These are phyloP conservation scores for Babylonia areolata DNA, from an alignment of 1,140 invertebrate genomes.

Conservation along the genomic window DNA sequence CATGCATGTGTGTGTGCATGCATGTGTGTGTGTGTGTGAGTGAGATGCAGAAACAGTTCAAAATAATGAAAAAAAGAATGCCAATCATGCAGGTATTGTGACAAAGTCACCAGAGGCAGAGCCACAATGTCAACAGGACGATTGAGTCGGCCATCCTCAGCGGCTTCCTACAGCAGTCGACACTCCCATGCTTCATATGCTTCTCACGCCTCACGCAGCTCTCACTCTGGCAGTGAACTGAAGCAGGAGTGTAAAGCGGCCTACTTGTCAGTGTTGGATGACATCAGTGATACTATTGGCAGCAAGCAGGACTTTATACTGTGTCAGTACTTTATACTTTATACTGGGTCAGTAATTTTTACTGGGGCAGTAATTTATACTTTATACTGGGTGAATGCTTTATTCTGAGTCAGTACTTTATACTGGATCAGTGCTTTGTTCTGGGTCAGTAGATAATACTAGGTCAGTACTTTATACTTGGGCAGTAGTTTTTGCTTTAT, in stretches of 20 bases:
- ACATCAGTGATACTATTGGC: conserved; percentile 62
- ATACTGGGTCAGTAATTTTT: neutral
- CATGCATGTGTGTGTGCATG: neutral
- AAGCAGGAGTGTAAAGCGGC: conserved; percentile 68
- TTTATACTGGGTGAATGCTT: neutral
- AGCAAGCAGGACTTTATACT: conserved; percentile 60
- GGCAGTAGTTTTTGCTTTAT: no score
- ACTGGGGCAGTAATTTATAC: neutral
- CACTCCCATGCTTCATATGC: conserved; percentile 1
- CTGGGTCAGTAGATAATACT: no score
- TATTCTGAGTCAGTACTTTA: neutral
- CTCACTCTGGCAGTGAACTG: conserved; percentile 45
- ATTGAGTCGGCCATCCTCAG: conserved; percentile 50
- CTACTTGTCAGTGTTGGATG: conserved; percentile 64
- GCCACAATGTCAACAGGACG: conserved; percentile 43
- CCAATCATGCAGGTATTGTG: neutral
- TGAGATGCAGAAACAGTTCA: neutral
- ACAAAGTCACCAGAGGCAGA: neutral
- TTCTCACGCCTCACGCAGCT: neutral
- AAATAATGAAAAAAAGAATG: neutral
- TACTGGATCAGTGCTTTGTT: no score
- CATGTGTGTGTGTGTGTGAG: conserved; percentile 4
- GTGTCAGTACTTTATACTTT: conserved; percentile 41
- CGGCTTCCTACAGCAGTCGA: conserved; percentile 45
- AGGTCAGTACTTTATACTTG: no score